Base-by-base conservation (phyloP, 2,797 vertebrate species). In the Cirrhinus molitorella region DNA sequence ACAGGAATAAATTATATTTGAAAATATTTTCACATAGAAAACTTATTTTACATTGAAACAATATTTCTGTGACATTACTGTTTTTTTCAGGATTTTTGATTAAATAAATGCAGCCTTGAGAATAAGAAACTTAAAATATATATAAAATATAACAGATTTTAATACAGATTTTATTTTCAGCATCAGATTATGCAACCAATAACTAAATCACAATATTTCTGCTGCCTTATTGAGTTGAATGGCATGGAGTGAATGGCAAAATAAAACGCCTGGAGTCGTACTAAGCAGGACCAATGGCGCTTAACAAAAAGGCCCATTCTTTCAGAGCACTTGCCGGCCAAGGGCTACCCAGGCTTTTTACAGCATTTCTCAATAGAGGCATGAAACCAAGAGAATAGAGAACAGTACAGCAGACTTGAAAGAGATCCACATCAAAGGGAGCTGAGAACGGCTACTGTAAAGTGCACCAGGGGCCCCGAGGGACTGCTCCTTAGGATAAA, bases 401-500 rank as follows among this genome's bases (percentile, higher is more conserved):
- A 79, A 86, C 80, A 83, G 86, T 63, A 40, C 49, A 83, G 21
- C 8, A 0, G 74, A 61, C 80, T 83, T 79, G 43, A 73, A 83
- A 72, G 80, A 77, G 71, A 80, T 80, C 57, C 71, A 80, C 81
- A 88, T 89, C 87, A 88, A 88, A 89, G 83, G 34, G 57, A 72
- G 37, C 68, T 67, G 28, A 40, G 63, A 82, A 79, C 21, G 79
- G 65, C 70, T 83, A 85, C 82, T 85, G 85, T 86, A 86, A 85
- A 87, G 51, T 85, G 55, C 86, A 86, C 83, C 81, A 70, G 19
- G 57, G 85, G 70, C 81, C 81, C 53, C 11, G 25, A 77, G 71
- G 17, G 21, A 25, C 43, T 31, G 23, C 68, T 73, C 61, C 61
- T 68, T 57, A 45, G 75, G 43, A 81, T 57, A 74, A 80, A 59